A percentile compares a stretch with the other conserved stretches of the same genome.
These are phyloP conservation scores for Pithys albifrons DNA, from an alignment of 2,113 vertebrate species.

Conservation along the genomic window DNA sequence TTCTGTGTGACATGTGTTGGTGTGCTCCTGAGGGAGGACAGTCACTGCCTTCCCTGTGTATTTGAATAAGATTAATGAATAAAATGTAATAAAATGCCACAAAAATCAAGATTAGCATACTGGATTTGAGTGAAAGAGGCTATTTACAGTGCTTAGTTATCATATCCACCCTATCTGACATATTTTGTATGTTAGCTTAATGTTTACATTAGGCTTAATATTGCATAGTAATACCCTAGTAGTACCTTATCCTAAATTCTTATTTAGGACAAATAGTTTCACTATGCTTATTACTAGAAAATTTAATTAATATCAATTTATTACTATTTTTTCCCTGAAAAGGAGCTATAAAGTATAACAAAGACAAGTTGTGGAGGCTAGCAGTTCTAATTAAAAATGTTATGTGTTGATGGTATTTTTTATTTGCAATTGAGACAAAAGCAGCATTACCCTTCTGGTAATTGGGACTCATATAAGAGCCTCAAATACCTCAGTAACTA, in stretches of 20 bases:
- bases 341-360: background rate
- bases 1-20: background rate
- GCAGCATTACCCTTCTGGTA: constrained; percentile 8
- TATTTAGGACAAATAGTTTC: background rate
- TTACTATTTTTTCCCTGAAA: background rate
- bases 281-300: background rate
- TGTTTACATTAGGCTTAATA: background rate
- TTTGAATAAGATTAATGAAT: constrained; percentile 17
- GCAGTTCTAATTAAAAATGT: background rate
- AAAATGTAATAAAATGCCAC: constrained; percentile 12
- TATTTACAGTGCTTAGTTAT: background rate
- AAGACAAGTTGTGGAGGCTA: background rate
- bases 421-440: constrained; percentile 23
- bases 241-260: background rate
- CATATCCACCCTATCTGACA: background rate
- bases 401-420: background rate
- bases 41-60: background rate
- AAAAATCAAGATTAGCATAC: constrained; percentile 23
- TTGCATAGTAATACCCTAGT: background rate
- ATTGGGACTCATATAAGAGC: background rate
- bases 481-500: background rate
- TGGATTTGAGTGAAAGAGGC: constrained; percentile 9
- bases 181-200: background rate
- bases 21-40: background rate
- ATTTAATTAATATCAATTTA: background rate